Percentiles rank a stretch among this genome's conserved stretches.
Evolutionary conservation across 2,113 vertebrate genomes (phyloP).

Genomic region (Ophthalmolycus amberensis): DNA sequence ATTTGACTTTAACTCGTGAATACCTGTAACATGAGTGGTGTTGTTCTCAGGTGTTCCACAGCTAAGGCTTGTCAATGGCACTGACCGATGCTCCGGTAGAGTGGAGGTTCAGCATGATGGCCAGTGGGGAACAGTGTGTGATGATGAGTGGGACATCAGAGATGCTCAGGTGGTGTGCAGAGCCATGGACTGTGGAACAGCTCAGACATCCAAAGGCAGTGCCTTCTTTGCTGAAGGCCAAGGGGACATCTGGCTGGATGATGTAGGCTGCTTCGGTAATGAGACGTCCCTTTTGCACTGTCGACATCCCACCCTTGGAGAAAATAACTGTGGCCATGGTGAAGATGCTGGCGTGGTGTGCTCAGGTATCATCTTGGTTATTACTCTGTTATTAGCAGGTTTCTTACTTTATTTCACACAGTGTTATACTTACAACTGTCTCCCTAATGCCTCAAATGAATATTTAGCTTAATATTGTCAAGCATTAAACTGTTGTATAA

Average conservation of each 20-base stretch:
- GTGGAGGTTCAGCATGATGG: constrained; percentile 70
- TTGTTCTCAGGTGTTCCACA: constrained; percentile 41
- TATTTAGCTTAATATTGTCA: background rate
- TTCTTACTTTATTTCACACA: background rate
- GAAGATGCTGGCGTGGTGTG: constrained; percentile 80
- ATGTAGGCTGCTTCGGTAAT: constrained; percentile 63
- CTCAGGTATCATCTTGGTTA: constrained; percentile 59
- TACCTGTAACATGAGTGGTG: background rate
- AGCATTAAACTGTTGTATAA: background rate
- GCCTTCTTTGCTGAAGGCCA: constrained; percentile 68
- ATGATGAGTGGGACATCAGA: constrained; percentile 69
- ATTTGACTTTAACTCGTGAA: background rate
- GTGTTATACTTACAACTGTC: background rate
- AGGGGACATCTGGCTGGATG: constrained; percentile 62
- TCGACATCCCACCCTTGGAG: constrained; percentile 21
- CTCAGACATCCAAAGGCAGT: constrained; percentile 25
- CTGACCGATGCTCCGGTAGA: constrained; percentile 71
- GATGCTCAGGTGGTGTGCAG: constrained; percentile 77
- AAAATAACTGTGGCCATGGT: constrained; percentile 60
- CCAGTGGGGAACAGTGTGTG: constrained; percentile 77
- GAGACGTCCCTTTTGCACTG: constrained; percentile 66
- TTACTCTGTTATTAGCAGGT: background rate
- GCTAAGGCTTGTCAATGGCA: constrained; percentile 62
- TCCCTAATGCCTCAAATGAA: background rate
- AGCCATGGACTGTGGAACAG: constrained; percentile 73